A percentile compares a stretch with the other conserved stretches of the same genome.
These are phyloP conservation scores for Bellardia pandia DNA, from an alignment of 2,888 invertebrate species.

Conservation along the genomic window DNA sequence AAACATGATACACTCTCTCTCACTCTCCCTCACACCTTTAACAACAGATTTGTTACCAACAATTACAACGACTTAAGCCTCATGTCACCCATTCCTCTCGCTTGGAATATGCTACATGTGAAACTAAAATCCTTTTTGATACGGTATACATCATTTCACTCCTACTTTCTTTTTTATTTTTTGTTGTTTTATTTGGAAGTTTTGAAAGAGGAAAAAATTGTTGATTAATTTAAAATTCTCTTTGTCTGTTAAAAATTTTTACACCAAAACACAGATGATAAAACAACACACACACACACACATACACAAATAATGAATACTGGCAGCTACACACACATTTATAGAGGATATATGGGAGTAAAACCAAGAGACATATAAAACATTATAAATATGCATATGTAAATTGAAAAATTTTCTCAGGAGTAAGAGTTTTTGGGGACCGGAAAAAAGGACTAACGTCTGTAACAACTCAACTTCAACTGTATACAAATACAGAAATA, in stretches of 20 bases:
- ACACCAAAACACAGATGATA: conserved; percentile 65
- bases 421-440: neutral
- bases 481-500: conserved; percentile 11
- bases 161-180: neutral
- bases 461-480: conserved; percentile 47
- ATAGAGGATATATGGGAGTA: neutral
- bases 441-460: conserved; percentile 47
- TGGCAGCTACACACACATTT: conserved; percentile 46
- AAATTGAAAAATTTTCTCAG: conserved; percentile 60
- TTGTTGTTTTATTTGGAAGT: neutral
- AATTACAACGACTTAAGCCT: conserved; percentile 49
- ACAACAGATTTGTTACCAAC: conserved; percentile 65
- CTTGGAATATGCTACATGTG: conserved; percentile 7
- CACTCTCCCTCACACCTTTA: neutral
- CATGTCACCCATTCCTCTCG: neutral
- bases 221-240: conserved; percentile 73
- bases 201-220: conserved; percentile 32
- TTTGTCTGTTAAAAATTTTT: conserved; percentile 70
- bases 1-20: conserved; percentile 23
- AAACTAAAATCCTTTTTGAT: conserved; percentile 41
- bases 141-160: conserved; percentile 5
- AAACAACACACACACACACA: conserved; percentile 21
- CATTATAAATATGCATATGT: conserved; percentile 71
- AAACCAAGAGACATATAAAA: neutral
- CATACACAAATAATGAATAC: conserved; percentile 45